phyloP scores from a whole-genome alignment of 1,140 invertebrate species.

The Zaprionus gabonicus region DNA sequence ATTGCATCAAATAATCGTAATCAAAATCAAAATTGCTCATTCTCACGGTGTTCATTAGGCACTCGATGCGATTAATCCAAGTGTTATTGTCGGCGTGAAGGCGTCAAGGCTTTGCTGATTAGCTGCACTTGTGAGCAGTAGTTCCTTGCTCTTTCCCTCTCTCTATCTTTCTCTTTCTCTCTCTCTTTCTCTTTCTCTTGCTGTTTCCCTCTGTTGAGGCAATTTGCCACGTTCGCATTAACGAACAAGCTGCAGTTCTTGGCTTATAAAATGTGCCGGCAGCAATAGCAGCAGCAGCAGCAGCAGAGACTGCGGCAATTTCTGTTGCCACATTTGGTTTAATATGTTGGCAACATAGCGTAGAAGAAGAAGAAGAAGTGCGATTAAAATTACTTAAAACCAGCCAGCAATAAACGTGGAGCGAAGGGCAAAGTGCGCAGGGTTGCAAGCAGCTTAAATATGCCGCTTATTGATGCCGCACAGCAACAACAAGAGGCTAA shows the following conservation, averaged over 20 bases:
- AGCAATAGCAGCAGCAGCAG: slow-evolving; percentile 5
- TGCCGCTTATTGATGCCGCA: slow-evolving; percentile 66
- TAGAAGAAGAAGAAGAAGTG: slow-evolving; percentile 47
- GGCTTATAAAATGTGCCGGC: slow-evolving; percentile 38
- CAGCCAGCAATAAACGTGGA: slow-evolving; percentile 56
- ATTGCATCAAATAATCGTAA: background rate
- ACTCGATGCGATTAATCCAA: background rate
- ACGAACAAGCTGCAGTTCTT: slow-evolving; percentile 22
- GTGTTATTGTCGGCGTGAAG: background rate
- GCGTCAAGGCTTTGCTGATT: background rate
- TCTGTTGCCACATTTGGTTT: slow-evolving; percentile 30
- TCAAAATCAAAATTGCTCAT: background rate
- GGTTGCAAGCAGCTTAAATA: slow-evolving; percentile 67
- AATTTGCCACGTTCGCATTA: slow-evolving; percentile 47
- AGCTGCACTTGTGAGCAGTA: background rate
- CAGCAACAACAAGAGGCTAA: slow-evolving; percentile 9
- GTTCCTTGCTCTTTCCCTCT: background rate
- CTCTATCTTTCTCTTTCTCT: background rate
- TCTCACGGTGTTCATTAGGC: background rate
- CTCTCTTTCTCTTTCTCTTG: background rate
- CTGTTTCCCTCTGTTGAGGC: background rate
- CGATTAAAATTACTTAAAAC: slow-evolving; percentile 77
- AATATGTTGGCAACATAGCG: slow-evolving; percentile 38
- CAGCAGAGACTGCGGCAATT: slow-evolving; percentile 4
- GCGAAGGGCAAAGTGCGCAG: background rate